Evolutionary conservation across 2,888 invertebrate species (phyloP).

Genomic region (Pristionchus fissidentatus): DNA sequence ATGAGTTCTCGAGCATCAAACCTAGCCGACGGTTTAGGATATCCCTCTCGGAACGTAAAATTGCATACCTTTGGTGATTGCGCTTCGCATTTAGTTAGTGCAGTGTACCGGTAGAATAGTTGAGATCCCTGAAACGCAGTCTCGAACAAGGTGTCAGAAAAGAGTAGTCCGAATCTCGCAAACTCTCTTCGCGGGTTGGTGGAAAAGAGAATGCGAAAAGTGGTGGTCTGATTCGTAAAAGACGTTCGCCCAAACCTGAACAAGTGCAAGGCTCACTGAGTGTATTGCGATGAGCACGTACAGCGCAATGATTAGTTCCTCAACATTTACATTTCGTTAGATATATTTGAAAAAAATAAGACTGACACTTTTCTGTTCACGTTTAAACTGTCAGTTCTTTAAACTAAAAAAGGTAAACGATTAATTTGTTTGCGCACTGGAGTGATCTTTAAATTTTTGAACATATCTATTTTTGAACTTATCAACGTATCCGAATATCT

Average conservation of each 20-base stretch:
- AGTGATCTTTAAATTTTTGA: too few relatives aligned
- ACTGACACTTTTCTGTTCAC: too few relatives aligned
- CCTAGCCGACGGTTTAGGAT: too few relatives aligned
- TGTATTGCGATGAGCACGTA: background rate
- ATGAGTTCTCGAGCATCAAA: too few relatives aligned
- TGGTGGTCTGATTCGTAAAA: too few relatives aligned
- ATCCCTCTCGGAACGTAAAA: too few relatives aligned
- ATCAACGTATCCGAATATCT: too few relatives aligned
- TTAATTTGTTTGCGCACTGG: background rate
- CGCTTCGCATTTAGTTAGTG: background rate
- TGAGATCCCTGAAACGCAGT: background rate
- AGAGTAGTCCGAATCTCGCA: background rate
- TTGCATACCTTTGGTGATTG: background rate
- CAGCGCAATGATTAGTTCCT: constrained; percentile 10
- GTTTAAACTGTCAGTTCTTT: background rate
- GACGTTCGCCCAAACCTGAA: too few relatives aligned
- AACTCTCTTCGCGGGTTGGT: background rate
- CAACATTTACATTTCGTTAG: too few relatives aligned
- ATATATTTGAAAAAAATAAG: background rate
- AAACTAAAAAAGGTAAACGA: too few relatives aligned
- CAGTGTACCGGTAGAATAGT: background rate
- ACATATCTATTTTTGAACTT: too few relatives aligned
- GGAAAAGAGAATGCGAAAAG: background rate
- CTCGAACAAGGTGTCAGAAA: background rate
- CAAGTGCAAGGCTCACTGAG: background rate